Evolutionary conservation across 2,797 vertebrate species (phyloP).

Genomic region (Parauchenoglanis punctatus): DNA sequence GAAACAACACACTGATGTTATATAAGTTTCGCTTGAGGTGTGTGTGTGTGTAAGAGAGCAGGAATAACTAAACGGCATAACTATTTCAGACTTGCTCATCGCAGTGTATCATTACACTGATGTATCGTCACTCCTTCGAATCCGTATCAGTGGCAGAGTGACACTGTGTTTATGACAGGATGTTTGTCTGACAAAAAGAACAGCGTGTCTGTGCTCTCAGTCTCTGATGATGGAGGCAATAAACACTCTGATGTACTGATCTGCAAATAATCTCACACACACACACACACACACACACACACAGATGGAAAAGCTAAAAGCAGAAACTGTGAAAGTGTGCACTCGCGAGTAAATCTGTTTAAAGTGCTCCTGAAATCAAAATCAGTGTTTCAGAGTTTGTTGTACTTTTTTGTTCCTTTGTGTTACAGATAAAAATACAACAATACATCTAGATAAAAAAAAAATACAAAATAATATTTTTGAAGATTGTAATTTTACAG

Average conservation of each 20-base stretch:
- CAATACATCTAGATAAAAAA: too few species aligned
- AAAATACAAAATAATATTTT: too few species aligned
- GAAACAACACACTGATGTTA: conserved; percentile 34
- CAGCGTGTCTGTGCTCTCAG: conserved; percentile 50
- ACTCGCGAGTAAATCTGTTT: background rate
- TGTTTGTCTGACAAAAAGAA: conserved; percentile 53
- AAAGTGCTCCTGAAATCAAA: background rate
- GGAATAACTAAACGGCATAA: background rate
- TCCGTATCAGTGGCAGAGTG: conserved; percentile 25
- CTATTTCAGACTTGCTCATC: background rate
- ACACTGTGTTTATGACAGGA: conserved; percentile 36
- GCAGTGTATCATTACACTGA: background rate
- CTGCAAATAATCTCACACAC: conserved; percentile 50
- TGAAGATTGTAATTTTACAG: too few species aligned
- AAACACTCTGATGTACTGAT: conserved; percentile 49
- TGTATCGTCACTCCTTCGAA: background rate
- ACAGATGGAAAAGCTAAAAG: conserved; percentile 39
- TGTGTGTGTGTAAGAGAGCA: conserved; percentile 9
- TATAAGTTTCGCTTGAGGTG: conserved; percentile 17
- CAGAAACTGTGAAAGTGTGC: conserved; percentile 42
- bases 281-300: conserved; percentile 1
- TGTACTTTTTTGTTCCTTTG: background rate
- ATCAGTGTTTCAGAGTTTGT: background rate
- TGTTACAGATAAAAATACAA: background rate
- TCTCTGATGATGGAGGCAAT: conserved; percentile 45